Conservation (phyloP, 2,113 vertebrate genomes). For the zebrafish (Danio rerio) region GRCz12tu NC_133176.1:50323501-50324000, state of each 20-base stretch:
- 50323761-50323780: conserved; percentile 1
- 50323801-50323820: conserved; percentile 55
- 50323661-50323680: conserved; percentile 37
- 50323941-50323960: conserved; percentile 77
- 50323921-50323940: conserved; percentile 65
- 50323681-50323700: conserved; percentile 47
- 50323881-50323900: conserved; percentile 49
- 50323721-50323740: conserved; percentile 46
- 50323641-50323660: conserved; percentile 38
- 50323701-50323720: conserved; percentile 46
- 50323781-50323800: conserved; percentile 35
- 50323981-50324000: conserved; percentile 61
- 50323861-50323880: conserved; percentile 61
- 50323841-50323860: conserved; percentile 64
- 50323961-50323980: conserved; percentile 66
- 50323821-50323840: conserved; percentile 48
- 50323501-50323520: background rate
- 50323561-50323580: conserved; percentile 38
- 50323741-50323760: conserved; percentile 27
- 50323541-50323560: conserved; percentile 26
- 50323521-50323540: conserved; percentile 30
- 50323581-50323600: conserved; percentile 64
- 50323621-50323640: conserved; percentile 35
- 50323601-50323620: conserved; percentile 50
- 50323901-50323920: conserved; percentile 69